Evolutionary conservation across 37 sponge, comb jelly and placozoan genomes (phyloP).

Genomic region (Aplysina aerophoba): DNA sequence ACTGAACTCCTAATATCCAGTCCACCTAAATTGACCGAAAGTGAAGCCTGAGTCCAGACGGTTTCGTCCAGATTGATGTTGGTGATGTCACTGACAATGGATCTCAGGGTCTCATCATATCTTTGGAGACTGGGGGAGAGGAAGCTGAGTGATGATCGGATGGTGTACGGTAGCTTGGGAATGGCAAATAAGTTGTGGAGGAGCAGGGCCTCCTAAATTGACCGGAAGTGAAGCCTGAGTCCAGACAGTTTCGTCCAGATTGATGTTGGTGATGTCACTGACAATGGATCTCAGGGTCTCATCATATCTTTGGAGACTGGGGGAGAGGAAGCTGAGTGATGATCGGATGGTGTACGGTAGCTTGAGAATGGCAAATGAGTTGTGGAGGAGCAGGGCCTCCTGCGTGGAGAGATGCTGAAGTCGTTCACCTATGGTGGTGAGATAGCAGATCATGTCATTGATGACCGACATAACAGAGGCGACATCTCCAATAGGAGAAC

Average conservation of each 20-base stretch:
- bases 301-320: slow-evolving; percentile 29
- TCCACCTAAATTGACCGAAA: background rate
- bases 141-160: slow-evolving; percentile 54
- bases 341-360: slow-evolving; percentile 47
- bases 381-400: slow-evolving; percentile 40
- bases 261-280: slow-evolving; percentile 26
- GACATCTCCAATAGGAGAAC: too few relatives aligned
- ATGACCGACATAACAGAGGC: too few relatives aligned
- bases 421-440: slow-evolving; percentile 36
- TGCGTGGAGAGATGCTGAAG: slow-evolving; percentile 40
- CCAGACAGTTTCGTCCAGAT: slow-evolving; percentile 18
- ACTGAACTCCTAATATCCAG: too few relatives aligned
- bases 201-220: too few relatives aligned
- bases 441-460: too few relatives aligned
- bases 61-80: slow-evolving; percentile 31
- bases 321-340: slow-evolving; percentile 44
- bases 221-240: slow-evolving; percentile 17
- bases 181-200: slow-evolving; percentile 47
- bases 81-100: slow-evolving; percentile 27
- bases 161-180: slow-evolving; percentile 45
- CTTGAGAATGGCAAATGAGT: slow-evolving; percentile 55
- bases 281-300: slow-evolving; percentile 28
- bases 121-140: slow-evolving; percentile 10
- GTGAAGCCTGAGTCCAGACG: slow-evolving; percentile 22
- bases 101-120: slow-evolving; percentile 31